Evolutionary conservation across 2,113 vertebrate genomes (phyloP).

Genomic region (Arvicanthis niloticus): DNA sequence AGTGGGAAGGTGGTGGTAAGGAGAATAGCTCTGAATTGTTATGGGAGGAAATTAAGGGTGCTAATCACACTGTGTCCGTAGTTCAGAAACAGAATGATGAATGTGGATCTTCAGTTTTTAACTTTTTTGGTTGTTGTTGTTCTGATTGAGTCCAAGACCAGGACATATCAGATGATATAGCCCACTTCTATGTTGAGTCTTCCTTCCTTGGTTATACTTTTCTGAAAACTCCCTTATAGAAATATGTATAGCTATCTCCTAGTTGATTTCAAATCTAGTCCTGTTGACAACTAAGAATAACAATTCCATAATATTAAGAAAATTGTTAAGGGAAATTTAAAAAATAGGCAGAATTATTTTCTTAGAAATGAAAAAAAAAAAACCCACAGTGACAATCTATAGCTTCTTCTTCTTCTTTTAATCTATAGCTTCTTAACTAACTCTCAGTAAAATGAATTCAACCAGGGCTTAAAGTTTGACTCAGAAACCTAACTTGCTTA

Average conservation of each 20-base stretch:
- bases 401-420: no score
- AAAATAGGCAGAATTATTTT: not conserved
- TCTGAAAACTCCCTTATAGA: not conserved
- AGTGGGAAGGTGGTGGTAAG: rapidly evolving
- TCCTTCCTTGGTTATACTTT: not conserved
- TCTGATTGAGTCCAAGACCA: not conserved
- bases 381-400: not conserved
- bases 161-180: no score
- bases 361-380: not conserved
- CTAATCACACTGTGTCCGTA: not conserved
- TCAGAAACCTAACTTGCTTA: not conserved
- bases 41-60: not conserved
- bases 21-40: not conserved
- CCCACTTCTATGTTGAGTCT: not conserved
- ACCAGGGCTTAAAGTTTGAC: not conserved
- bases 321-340: not conserved
- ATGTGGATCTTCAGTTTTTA: not conserved
- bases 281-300: not conserved
- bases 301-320: not conserved
- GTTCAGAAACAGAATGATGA: not conserved
- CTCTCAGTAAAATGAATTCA: not conserved
- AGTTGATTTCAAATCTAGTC: not conserved
- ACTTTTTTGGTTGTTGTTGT: not conserved
- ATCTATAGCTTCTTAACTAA: not conserved
- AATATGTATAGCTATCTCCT: not conserved